A percentile compares a stretch with the other conserved stretches of the same genome.
phyloP scores from a whole-genome alignment of 2,113 vertebrate species.

The Cheilinus undulatus region DNA sequence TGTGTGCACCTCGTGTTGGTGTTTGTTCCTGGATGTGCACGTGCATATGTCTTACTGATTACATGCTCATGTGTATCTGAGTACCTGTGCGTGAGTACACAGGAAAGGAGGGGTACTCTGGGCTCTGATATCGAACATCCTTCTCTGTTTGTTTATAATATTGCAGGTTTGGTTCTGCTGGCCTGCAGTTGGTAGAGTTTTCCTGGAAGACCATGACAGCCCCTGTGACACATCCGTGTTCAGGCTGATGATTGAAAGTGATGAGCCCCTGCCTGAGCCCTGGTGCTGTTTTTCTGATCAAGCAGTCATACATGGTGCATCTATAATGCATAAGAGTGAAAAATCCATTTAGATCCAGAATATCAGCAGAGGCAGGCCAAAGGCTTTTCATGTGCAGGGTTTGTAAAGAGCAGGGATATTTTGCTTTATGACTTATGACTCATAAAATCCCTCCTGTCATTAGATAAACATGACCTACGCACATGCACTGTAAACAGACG shows the following conservation, averaged over 20 bases:
- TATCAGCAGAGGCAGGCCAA: constrained; percentile 12
- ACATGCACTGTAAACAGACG: constrained; percentile 20
- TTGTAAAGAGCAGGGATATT: constrained; percentile 1
- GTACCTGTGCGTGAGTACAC: background rate
- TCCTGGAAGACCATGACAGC: constrained; percentile 31
- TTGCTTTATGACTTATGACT: constrained; percentile 12
- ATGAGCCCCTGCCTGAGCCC: constrained; percentile 9
- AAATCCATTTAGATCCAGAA: constrained; percentile 30
- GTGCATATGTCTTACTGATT: background rate
- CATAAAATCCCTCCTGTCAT: constrained; percentile 1
- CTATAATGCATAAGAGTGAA: constrained; percentile 41
- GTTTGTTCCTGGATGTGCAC: background rate
- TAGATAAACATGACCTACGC: constrained; percentile 21
- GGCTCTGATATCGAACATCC: constrained; percentile 5
- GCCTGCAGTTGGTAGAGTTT: constrained; percentile 9
- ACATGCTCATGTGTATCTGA: background rate
- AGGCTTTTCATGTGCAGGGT: background rate
- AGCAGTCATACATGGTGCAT: constrained; percentile 16
- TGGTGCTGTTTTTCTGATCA: constrained; percentile 23
- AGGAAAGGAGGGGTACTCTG: constrained; percentile 3
- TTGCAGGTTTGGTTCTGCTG: background rate
- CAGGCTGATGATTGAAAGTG: constrained; percentile 9
- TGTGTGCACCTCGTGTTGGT: constrained; percentile 3
- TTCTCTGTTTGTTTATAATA: constrained; percentile 33
- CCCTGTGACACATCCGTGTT: constrained; percentile 5